Percentiles rank a stretch among this genome's conserved stretches.
Evolutionary conservation across 2,113 vertebrate species (phyloP).

Genomic region (Manacus vitellinus): DNA sequence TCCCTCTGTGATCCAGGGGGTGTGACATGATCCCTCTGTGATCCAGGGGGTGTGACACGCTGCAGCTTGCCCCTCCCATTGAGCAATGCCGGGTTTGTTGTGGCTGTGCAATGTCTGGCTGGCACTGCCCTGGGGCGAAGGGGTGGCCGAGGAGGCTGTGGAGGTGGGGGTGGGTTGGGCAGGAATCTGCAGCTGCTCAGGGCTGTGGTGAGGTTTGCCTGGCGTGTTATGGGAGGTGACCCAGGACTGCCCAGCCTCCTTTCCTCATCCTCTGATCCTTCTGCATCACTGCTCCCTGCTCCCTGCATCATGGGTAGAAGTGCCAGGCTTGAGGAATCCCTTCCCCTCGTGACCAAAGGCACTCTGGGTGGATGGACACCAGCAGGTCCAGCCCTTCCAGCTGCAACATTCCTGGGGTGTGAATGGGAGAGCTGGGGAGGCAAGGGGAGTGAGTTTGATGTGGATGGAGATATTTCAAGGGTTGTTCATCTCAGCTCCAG

Average conservation of each 20-base stretch:
- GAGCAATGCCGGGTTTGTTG: not conserved
- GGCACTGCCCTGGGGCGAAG: constrained; percentile 37
- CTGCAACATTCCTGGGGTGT: not conserved
- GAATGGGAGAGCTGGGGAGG: not conserved
- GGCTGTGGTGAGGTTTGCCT: not conserved
- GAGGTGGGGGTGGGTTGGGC: not conserved
- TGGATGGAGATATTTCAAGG: not conserved
- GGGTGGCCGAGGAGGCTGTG: not conserved
- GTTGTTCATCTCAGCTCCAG: not conserved
- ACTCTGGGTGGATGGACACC: accelerated
- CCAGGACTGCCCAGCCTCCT: not conserved
- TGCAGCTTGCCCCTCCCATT: not conserved
- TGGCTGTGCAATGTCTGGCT: not conserved
- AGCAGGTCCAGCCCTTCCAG: not conserved
- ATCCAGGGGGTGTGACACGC: not conserved
- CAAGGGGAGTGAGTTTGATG: not conserved
- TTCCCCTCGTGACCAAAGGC: accelerated
- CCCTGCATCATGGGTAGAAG: accelerated
- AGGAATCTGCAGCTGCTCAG: constrained; percentile 56
- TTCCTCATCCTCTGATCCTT: not conserved
- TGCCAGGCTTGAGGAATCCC: not conserved
- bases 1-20: no score
- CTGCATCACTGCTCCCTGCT: not conserved
- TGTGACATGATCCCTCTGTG: not conserved
- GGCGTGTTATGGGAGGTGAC: not conserved